A percentile compares a stretch with the other conserved stretches of the same genome.
These are phyloP conservation scores for Aleiodes sp. DNA, from an alignment of 1,140 invertebrate genomes.

Conservation along the genomic window DNA sequence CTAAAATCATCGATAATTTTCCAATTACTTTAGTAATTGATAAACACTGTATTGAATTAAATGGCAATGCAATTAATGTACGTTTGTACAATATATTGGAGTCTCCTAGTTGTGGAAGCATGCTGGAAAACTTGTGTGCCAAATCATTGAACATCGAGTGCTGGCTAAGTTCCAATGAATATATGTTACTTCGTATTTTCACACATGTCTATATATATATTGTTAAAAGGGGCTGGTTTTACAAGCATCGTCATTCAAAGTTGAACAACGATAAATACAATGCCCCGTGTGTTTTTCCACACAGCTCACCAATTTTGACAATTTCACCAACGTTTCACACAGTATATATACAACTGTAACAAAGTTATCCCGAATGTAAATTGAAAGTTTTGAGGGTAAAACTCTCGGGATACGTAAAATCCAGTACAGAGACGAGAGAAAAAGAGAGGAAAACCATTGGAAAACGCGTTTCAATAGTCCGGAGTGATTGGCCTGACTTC, in stretches of 20 bases:
- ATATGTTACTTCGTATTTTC: background rate
- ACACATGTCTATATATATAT: constrained; percentile 4
- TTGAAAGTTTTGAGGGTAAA: constrained; percentile 31
- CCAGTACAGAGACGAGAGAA: background rate
- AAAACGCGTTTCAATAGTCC: constrained; percentile 19
- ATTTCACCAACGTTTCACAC: background rate
- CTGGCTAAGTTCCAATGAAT: constrained; percentile 48
- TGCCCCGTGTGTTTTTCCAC: constrained; percentile 6
- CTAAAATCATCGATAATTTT: too few species aligned
- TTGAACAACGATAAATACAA: constrained; percentile 20
- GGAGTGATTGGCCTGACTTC: constrained; percentile 13
- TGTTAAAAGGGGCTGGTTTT: background rate
- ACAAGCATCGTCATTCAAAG: background rate
- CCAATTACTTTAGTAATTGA: background rate
- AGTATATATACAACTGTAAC: constrained; percentile 30
- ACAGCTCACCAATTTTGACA: background rate
- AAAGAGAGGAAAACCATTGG: constrained; percentile 12
- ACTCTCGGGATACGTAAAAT: background rate
- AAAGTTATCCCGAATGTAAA: constrained; percentile 42
- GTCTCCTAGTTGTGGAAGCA: background rate
- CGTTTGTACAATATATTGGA: background rate
- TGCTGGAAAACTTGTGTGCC: constrained; percentile 51
- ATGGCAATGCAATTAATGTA: background rate
- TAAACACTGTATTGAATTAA: background rate
- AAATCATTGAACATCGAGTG: constrained; percentile 53